A percentile compares a stretch with the other conserved stretches of the same genome.
phyloP scores from a whole-genome alignment of 1,140 invertebrate genomes.

The Temnothorax curvispinosus region DNA sequence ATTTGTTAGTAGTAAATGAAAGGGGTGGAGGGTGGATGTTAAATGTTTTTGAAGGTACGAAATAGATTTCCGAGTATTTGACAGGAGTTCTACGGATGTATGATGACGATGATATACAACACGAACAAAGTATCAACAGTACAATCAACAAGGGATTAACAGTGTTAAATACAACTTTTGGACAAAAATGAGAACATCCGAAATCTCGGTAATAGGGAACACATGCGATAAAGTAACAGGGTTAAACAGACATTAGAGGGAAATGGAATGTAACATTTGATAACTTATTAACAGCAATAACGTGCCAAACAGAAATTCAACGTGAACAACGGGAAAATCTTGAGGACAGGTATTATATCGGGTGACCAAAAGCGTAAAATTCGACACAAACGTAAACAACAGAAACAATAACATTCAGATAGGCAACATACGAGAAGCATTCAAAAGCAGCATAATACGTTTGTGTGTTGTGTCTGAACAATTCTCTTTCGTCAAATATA shows the following conservation, averaged over 20 bases:
- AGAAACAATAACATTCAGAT: slow-evolving; percentile 52
- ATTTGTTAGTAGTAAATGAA: background rate
- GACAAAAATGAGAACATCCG: background rate
- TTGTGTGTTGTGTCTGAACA: slow-evolving; percentile 26
- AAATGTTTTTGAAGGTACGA: background rate
- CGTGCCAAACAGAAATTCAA: slow-evolving; percentile 58
- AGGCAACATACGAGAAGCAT: slow-evolving; percentile 51
- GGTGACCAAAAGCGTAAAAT: slow-evolving; percentile 26
- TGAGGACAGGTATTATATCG: background rate
- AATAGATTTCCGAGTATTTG: background rate
- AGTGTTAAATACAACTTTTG: slow-evolving; percentile 41
- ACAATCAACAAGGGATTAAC: slow-evolving; percentile 52
- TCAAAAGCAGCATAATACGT: slow-evolving; percentile 61
- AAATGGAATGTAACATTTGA: slow-evolving; percentile 35
- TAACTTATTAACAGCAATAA: slow-evolving; percentile 42
- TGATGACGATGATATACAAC: slow-evolving; percentile 36
- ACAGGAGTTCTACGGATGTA: background rate
- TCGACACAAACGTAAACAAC: slow-evolving; percentile 46
- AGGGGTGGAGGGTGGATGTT: background rate
- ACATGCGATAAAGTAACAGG: slow-evolving; percentile 38
- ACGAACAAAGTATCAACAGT: slow-evolving; percentile 51
- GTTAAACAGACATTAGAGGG: slow-evolving; percentile 20
- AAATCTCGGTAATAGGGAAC: slow-evolving; percentile 26
- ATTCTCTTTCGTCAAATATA: slow-evolving; percentile 4
- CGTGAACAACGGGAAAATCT: slow-evolving; percentile 46